Base-by-base conservation (phyloP, 2,797 vertebrate genomes). In the Eulemur coronatus region DNA sequence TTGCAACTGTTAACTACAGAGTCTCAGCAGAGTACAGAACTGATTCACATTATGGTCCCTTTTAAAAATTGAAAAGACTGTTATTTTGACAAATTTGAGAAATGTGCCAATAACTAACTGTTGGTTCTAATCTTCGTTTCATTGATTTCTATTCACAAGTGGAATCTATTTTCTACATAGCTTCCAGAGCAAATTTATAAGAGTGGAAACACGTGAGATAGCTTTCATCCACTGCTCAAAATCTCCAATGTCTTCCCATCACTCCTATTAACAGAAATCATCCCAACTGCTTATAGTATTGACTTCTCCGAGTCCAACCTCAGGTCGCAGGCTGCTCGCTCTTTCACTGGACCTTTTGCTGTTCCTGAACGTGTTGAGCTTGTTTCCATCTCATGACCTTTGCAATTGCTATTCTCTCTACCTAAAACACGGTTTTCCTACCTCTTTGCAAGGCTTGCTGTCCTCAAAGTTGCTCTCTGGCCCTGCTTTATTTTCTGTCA, bases 61-160 rank as follows among this genome's bases (percentile, higher is more conserved):
- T 84, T 84, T 72, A 35, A 91, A 94, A 91, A 82, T 4, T 8
- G 57, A 43, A 57, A 38, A 43, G 4, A 35, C 35, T 90, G 5
- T 69, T 43, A 59, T 81, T 82, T 61, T 61, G 35, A 67, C 43
- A 91, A 38, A 67, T 59, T 75, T 86, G 59, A 91, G 35, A 81
- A 87, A 59, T 2, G 11, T 11, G 11, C 26, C 70, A 78, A 70
- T 38, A 38, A 38, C 38, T 48, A 20, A 13, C 52, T 84, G 20
- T 57, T 84, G 65, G 17, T 33, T 79, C 48, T 20, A 57, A 73
- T 59, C 28, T 65, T 55, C 26, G 4, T 33, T 41, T 72, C 4
- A 14, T 24, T 73, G 84, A 48, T 59, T 92, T 88, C n/a, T 50
- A 81, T 52, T 65, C 20, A 20, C 41, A 43, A 50, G 11, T 38